phyloP scores from a whole-genome alignment of 1,140 invertebrate genomes.

The Drosophila neocordata region DNA sequence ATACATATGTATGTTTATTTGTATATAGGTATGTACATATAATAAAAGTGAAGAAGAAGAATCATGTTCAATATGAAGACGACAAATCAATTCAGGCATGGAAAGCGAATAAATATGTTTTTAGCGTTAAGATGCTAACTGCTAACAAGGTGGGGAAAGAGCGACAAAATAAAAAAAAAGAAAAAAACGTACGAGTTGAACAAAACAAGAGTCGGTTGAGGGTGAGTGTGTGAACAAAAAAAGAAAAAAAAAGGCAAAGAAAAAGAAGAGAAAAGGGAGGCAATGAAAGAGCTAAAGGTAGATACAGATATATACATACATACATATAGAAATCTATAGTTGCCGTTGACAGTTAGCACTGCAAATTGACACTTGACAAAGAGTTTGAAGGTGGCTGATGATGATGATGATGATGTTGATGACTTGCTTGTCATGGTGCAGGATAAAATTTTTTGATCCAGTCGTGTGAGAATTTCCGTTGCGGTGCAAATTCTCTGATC shows the following conservation, averaged over 20 bases:
- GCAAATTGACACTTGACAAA: conserved; percentile 20
- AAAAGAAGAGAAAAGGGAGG: neutral
- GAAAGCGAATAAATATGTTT: conserved; percentile 82
- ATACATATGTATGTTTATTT: neutral
- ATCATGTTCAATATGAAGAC: conserved; percentile 70
- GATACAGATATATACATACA: conserved; percentile 4
- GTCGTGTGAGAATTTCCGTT: conserved; percentile 62
- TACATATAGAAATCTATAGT: neutral
- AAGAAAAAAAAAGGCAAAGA: conserved; percentile 11
- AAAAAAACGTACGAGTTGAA: conserved; percentile 1
- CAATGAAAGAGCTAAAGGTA: neutral
- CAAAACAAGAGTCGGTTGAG: neutral
- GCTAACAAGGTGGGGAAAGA: conserved; percentile 65
- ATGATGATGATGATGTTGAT: conserved; percentile 37
- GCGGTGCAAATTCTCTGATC: conserved; percentile 51
- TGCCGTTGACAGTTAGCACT: conserved; percentile 35
- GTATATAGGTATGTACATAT: conserved; percentile 24
- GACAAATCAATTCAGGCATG: conserved; percentile 81
- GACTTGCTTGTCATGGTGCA: conserved; percentile 22
- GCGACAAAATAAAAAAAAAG: no score
- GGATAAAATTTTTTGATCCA: neutral
- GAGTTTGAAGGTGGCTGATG: conserved; percentile 9
- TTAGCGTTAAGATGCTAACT: conserved; percentile 78
- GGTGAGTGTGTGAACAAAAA: conserved; percentile 30
- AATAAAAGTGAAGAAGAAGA: conserved; percentile 58